A percentile compares a stretch with the other conserved stretches of the same genome.
Conservation (phyloP, 2,797 vertebrate genomes). For the Monodelphis domestica region DNA sequence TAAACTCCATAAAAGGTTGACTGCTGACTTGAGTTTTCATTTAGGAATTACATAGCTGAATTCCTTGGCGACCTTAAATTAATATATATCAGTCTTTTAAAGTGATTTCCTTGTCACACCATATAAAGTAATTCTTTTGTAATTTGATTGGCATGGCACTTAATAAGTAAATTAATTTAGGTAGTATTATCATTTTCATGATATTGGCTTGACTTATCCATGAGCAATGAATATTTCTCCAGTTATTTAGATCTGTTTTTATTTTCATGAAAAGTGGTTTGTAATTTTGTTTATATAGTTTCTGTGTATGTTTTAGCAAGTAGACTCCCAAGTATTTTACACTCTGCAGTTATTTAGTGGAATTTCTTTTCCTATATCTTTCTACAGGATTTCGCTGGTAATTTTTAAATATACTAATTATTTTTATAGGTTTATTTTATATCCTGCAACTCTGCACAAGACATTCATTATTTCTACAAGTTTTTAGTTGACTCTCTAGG, state of each 20-base stretch:
- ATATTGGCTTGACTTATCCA: not conserved
- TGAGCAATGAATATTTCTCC: not conserved
- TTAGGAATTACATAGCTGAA: too few species aligned
- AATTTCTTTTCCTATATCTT: not conserved
- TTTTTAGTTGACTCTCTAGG: not conserved
- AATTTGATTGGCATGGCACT: not conserved
- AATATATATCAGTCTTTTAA: too few species aligned
- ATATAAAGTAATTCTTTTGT: not conserved
- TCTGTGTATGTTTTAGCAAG: not conserved
- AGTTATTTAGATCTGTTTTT: not conserved
- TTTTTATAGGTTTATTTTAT: not conserved
- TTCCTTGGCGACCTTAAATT: too few species aligned
- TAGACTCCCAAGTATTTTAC: not conserved
- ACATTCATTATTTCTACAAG: not conserved
- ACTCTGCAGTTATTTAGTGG: not conserved
- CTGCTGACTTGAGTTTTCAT: too few species aligned
- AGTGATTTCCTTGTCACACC: too few species aligned
- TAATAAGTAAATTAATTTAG: not conserved
- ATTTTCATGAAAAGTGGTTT: not conserved
- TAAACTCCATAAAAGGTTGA: too few species aligned
- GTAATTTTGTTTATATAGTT: not conserved
- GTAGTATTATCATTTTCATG: not conserved
- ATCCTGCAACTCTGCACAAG: not conserved
- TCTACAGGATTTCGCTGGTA: not conserved
- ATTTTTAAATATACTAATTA: not conserved